Evolutionary conservation across 2,113 vertebrate genomes (phyloP), one percentile per base, ranked within the genome.

Genomic region (Oostethus manadensis): DNA sequence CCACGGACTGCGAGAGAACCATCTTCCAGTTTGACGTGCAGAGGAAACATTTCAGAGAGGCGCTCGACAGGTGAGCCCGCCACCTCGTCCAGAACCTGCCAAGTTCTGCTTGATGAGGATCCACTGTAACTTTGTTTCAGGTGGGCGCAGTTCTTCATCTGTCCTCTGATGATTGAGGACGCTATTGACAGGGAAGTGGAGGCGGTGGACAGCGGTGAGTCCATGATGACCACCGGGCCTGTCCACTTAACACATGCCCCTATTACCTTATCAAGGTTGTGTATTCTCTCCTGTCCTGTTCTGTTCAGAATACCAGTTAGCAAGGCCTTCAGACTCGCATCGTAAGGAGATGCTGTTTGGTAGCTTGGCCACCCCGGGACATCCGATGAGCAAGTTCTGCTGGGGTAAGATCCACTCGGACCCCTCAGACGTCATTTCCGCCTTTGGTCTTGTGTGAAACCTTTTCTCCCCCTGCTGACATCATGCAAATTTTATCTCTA

Each of bases 71-170:
- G 96, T 98, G 59, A 76, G 38, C 38, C 14, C 38, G 6, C 38
- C 38, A 42, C 11, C 38, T 42, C 38, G 11, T 42, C 38, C 38
- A 42, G 13, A 42, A 42, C 11, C 14, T 42, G 3, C 11, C 3
- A 42, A 14, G 3, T 14, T 42, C 38, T 14, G 38, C 38, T 42
- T 11, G 38, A 42, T 42, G 7, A 33, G 29, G 29, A n/a, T n/a
- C n/a, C n/a, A n/a, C n/a, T n/a, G n/a, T n/a, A n/a, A 61, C 6
- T 64, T 22, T 56, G 16, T 68, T 61, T 18, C 84, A 99, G 97
- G 70, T 99, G 97, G 97, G 95, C 94, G 33, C 96, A 98, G 49
- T 99, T 99, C 86, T 98, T 99, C 63, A 93, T 98, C 75, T 92
- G 94, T 56, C 97, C 97, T 0, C 86, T 99, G 59, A 96, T 99